A percentile compares a stretch with the other conserved stretches of the same genome.
Conservation (phyloP, 53 echinoderm and acorn worm species). For the Echinarachnius parma region DNA sequence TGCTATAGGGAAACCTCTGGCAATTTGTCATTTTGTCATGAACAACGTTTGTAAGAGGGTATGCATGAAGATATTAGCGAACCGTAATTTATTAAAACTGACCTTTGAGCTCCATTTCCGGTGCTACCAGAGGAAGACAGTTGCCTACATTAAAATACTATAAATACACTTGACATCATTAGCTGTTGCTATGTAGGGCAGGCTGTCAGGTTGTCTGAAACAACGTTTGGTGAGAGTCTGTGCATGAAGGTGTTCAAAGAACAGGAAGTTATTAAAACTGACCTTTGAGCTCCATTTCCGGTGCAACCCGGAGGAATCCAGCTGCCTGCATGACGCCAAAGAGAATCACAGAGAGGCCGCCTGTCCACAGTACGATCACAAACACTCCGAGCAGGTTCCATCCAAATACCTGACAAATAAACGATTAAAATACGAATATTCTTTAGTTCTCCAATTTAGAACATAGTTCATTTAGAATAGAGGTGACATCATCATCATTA, state of each 20-base stretch:
- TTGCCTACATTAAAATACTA: neutral
- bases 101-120: neutral
- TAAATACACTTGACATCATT: neutral
- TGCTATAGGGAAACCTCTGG: too few species aligned
- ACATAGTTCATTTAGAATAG: too few species aligned
- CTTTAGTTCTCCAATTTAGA: too few species aligned
- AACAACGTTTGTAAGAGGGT: too few species aligned
- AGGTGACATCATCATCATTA: too few species aligned
- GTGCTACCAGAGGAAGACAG: neutral
- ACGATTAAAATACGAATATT: too few species aligned
- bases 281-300: slow-evolving; percentile 80
- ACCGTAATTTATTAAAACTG: too few species aligned
- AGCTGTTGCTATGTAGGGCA: too few species aligned
- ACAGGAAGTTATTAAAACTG: neutral
- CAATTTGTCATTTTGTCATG: too few species aligned
- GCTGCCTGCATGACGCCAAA: slow-evolving; percentile 62
- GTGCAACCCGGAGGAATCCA: slow-evolving; percentile 68
- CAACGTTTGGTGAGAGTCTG: too few species aligned
- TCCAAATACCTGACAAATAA: slow-evolving; percentile 52
- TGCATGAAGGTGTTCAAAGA: neutral
- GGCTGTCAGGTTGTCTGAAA: too few species aligned
- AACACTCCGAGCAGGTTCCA: slow-evolving; percentile 85
- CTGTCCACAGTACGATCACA: slow-evolving; percentile 70
- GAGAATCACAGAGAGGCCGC: slow-evolving; percentile 44
- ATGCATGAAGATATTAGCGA: too few species aligned